Conservation (phyloP, 2,113 vertebrate species). For the Aplodontia rufa region DNA sequence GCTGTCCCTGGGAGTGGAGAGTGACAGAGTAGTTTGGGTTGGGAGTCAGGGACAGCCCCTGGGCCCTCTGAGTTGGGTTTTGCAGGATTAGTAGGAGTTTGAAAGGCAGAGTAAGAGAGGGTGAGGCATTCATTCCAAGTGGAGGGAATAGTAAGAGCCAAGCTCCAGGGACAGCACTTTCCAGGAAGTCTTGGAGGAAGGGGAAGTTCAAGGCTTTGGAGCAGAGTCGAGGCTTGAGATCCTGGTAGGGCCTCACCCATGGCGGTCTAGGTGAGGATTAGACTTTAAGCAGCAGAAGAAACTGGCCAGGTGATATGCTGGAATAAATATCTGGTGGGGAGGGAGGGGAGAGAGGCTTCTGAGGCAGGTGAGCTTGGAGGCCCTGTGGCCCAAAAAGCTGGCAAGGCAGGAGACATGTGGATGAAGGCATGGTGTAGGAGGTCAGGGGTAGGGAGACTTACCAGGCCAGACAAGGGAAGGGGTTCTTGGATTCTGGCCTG, state of each 20-base stretch:
- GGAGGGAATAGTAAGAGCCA: neutral
- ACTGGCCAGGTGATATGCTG: neutral
- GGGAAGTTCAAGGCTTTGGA: neutral
- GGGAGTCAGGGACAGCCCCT: neutral
- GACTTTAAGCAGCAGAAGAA: neutral
- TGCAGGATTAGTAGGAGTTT: slow-evolving; percentile 11
- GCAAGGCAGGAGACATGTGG: neutral
- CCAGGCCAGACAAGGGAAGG: neutral
- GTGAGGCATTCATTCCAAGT: neutral
- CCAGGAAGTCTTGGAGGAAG: neutral
- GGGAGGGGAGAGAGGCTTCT: neutral
- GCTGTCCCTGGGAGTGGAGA: neutral
- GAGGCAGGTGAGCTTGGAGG: neutral
- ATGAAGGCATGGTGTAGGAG: neutral
- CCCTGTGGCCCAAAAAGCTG: neutral
- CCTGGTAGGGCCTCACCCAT: neutral
- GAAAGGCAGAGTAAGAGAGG: neutral
- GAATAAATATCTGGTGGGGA: neutral
- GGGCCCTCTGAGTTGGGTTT: slow-evolving; percentile 23
- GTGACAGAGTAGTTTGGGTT: neutral
- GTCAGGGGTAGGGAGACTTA: neutral
- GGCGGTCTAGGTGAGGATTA: no score
- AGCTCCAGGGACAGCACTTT: neutral
- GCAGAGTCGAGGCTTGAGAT: neutral
- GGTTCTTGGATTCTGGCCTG: neutral